Conservation (phyloP, 2,113 vertebrate genomes). For the Formicarius rufipectus region DNA sequence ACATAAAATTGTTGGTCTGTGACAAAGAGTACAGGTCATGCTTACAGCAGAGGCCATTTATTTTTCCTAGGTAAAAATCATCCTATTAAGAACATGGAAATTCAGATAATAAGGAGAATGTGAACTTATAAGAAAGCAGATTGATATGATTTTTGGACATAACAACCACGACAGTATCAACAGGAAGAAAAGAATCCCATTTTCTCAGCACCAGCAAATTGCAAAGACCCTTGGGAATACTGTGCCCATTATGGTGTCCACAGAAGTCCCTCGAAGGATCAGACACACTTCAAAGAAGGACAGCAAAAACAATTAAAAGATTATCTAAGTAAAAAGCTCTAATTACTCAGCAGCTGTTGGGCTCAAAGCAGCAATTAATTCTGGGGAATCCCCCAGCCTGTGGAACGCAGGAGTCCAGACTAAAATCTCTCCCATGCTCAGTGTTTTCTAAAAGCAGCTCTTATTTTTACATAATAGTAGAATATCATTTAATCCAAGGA, state of each 20-base stretch:
- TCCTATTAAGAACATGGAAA: neutral
- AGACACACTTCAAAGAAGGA: neutral
- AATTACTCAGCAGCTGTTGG: neutral
- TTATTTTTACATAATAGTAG: neutral
- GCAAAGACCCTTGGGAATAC: neutral
- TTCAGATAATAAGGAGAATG: neutral
- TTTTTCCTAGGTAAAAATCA: neutral
- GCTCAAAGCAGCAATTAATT: neutral
- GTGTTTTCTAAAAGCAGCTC: neutral
- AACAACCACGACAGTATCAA: neutral
- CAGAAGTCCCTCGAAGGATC: neutral
- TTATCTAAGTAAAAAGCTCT: neutral
- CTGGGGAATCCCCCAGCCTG: neutral
- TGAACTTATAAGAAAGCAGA: neutral
- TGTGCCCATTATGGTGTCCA: neutral
- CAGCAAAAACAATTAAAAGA: neutral
- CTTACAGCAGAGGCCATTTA: neutral
- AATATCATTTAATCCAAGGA: neutral
- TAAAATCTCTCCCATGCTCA: neutral
- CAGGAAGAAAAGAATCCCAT: neutral
- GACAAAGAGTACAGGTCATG: neutral
- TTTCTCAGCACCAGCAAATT: neutral
- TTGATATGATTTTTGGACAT: neutral
- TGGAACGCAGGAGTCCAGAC: neutral
- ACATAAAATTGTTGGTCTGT: neutral